Percentiles rank a stretch among this genome's conserved stretches.
Conservation (phyloP, 2,888 invertebrate species). For the Chymomyza amoena region DNA sequence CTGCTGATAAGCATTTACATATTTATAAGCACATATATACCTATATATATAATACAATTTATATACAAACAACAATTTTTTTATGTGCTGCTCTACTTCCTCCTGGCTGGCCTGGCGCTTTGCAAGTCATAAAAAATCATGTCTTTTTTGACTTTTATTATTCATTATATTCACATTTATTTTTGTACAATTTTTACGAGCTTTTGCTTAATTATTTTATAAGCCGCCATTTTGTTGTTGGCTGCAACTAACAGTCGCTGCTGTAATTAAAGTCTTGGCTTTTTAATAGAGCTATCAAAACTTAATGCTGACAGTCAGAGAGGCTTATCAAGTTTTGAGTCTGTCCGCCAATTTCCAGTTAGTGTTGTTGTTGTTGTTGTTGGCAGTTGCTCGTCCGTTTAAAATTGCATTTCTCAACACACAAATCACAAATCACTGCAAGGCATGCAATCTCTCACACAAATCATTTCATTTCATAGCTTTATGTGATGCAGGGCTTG, state of each 20-base stretch:
- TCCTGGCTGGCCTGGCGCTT: neutral
- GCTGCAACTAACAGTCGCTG: neutral
- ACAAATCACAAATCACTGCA: conserved; percentile 69
- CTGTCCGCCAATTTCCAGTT: conserved; percentile 10
- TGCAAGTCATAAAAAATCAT: conserved; percentile 69
- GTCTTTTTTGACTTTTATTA: conserved; percentile 76
- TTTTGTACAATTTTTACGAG: conserved; percentile 33
- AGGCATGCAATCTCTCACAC: conserved; percentile 72
- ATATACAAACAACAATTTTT: neutral
- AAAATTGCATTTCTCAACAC: conserved; percentile 72
- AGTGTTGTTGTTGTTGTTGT: conserved; percentile 12
- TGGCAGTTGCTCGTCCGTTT: conserved; percentile 47
- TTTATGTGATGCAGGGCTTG: neutral
- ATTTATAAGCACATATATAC: neutral
- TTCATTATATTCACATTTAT: conserved; percentile 77
- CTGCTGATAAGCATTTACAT: conserved; percentile 10
- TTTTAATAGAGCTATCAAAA: conserved; percentile 66
- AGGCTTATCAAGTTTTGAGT: conserved; percentile 52
- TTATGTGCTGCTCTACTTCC: neutral
- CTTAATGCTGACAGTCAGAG: conserved; percentile 47
- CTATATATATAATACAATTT: neutral
- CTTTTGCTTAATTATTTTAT: neutral
- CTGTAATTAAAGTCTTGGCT: conserved; percentile 14
- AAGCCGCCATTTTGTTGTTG: neutral
- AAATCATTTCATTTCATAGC: conserved; percentile 66